phyloP scores from a whole-genome alignment of 2,888 invertebrate genomes.

The Drosophila prostipennis region DNA sequence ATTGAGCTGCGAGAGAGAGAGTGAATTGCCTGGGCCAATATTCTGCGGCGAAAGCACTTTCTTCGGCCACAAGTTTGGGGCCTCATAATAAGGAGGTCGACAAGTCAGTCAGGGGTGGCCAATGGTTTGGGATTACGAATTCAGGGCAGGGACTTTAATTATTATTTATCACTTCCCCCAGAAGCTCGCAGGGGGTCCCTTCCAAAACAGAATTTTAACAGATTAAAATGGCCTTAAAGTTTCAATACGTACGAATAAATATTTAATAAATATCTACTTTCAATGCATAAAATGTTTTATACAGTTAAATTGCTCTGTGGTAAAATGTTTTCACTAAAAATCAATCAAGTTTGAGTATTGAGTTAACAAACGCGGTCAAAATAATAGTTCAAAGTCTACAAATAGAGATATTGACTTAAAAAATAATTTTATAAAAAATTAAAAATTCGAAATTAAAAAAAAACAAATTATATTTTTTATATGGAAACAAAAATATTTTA shows the following conservation, averaged over 20 bases:
- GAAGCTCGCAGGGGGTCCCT: too few species aligned
- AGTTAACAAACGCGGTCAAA: background rate
- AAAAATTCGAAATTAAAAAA: too few species aligned
- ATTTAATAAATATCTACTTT: background rate
- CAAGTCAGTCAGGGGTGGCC: background rate
- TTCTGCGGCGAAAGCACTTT: conserved; percentile 28
- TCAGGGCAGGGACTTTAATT: background rate
- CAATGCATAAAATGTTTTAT: background rate
- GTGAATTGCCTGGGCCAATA: conserved; percentile 29
- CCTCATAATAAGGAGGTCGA: background rate
- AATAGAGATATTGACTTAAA: too few species aligned
- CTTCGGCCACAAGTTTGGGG: conserved; percentile 7
- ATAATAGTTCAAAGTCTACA: background rate
- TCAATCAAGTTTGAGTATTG: background rate
- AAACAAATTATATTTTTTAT: too few species aligned
- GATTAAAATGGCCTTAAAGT: background rate
- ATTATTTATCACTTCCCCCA: background rate
- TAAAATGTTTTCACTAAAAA: background rate
- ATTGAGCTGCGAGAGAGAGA: conserved; percentile 24
- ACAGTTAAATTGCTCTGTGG: too few species aligned
- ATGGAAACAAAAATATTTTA: too few species aligned
- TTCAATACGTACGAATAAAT: background rate
- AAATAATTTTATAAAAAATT: too few species aligned
- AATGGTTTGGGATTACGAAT: background rate
- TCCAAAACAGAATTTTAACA: background rate